Conservation (phyloP, 2,113 vertebrate genomes). For the Ophiodon elongatus region DNA sequence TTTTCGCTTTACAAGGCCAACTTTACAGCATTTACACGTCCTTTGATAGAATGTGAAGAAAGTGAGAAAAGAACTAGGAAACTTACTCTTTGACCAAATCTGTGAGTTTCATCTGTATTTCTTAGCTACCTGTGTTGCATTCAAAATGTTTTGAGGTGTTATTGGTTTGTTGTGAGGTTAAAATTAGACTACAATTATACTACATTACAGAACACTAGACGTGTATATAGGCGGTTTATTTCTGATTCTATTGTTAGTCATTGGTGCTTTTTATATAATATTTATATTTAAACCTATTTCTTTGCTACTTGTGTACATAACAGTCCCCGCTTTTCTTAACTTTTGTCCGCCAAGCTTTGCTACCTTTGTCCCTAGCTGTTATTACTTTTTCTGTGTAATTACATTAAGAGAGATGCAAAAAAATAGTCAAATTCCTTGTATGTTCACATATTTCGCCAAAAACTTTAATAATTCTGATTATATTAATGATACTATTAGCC, state of each 20-base stretch:
- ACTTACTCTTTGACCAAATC: not conserved
- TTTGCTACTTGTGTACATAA: not conserved
- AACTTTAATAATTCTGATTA: no score
- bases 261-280: not conserved
- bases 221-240: not conserved
- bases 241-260: not conserved
- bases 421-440: not conserved
- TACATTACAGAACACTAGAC: not conserved
- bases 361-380: not conserved
- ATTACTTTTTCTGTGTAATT: not conserved
- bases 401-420: not conserved
- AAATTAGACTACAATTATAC: not conserved
- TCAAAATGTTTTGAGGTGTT: not conserved
- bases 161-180: not conserved
- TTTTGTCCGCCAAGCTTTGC: not conserved
- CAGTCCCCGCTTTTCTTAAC: not conserved
- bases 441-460: not conserved
- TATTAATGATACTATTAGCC: not conserved
- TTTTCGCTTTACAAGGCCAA: not conserved
- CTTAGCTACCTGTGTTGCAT: not conserved
- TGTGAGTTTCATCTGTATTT: not conserved
- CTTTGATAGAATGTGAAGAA: not conserved
- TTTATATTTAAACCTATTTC: not conserved
- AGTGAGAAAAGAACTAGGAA: not conserved
- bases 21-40: not conserved